phyloP scores from a whole-genome alignment of 2,113 vertebrate species.

The Etia nguti region DNA sequence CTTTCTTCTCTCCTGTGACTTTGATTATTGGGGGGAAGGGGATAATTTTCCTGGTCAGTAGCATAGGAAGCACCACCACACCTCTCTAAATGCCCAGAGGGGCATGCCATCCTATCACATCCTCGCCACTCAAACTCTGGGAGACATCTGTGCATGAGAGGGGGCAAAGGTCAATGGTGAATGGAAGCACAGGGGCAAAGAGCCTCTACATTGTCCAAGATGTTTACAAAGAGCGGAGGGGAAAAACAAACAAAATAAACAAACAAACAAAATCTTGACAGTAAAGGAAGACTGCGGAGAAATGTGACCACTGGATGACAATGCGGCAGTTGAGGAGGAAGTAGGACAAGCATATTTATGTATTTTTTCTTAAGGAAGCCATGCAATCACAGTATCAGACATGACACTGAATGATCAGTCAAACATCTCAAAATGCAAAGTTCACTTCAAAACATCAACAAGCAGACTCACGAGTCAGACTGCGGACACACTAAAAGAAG shows the following conservation, averaged over 20 bases:
- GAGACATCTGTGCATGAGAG: slow-evolving; percentile 62
- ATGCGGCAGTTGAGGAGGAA: slow-evolving; percentile 11
- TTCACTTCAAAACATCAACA: slow-evolving; percentile 54
- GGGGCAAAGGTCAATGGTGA: slow-evolving; percentile 51
- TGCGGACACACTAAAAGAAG: slow-evolving; percentile 15
- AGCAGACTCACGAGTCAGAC: slow-evolving; percentile 26
- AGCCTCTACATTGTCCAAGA: slow-evolving; percentile 15
- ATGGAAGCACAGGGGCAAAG: slow-evolving; percentile 35
- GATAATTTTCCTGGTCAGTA: slow-evolving; percentile 56
- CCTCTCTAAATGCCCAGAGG: slow-evolving; percentile 61
- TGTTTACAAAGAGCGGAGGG: slow-evolving; percentile 10
- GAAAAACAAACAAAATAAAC: background rate
- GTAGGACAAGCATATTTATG: slow-evolving; percentile 11
- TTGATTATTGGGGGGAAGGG: slow-evolving; percentile 25
- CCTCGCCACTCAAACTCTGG: slow-evolving; percentile 54
- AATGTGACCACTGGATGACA: slow-evolving; percentile 54
- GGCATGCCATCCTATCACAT: slow-evolving; percentile 54
- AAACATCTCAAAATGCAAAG: slow-evolving; percentile 40
- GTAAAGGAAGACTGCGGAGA: background rate
- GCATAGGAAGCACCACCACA: slow-evolving; percentile 57
- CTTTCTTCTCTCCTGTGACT: slow-evolving; percentile 50
- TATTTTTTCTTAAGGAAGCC: slow-evolving; percentile 37
- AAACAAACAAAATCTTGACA: background rate
- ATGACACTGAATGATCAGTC: slow-evolving; percentile 4
- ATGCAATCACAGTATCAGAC: slow-evolving; percentile 58